Conservation (phyloP, 2,797 vertebrate species). For the Acrocephalus scirpaceus region DNA sequence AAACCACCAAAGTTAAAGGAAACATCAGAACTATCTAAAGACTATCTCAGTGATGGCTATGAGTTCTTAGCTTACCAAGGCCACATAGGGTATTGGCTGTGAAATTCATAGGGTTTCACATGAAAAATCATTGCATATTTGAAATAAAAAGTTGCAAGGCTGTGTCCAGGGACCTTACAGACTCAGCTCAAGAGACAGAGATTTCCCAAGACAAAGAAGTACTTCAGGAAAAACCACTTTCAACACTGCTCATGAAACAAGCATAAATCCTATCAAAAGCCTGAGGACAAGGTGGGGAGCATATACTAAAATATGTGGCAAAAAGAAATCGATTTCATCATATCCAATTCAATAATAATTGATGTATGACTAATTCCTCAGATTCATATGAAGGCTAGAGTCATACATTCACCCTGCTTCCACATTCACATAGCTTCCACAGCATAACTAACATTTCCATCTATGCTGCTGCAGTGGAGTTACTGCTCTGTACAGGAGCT, state of each 20-base stretch:
- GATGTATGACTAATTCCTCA: background rate
- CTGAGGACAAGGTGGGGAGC: background rate
- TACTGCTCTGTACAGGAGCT: background rate
- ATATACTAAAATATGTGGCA: background rate
- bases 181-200: background rate
- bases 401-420: background rate
- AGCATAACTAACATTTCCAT: background rate
- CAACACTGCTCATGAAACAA: background rate
- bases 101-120: background rate
- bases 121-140: background rate
- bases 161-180: background rate
- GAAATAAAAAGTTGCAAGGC: background rate
- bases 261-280: background rate
- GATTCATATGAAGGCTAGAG: background rate
- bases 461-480: background rate
- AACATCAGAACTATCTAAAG: background rate
- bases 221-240: background rate
- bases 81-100: background rate
- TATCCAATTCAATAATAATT: background rate
- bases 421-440: background rate
- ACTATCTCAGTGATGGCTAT: background rate
- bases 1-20: background rate
- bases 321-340: background rate
- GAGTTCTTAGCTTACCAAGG: background rate
- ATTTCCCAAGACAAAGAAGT: background rate